These are phyloP conservation scores for Drosophila mimetica DNA, from an alignment of 2,888 invertebrate species.

Conservation along the genomic window DNA sequence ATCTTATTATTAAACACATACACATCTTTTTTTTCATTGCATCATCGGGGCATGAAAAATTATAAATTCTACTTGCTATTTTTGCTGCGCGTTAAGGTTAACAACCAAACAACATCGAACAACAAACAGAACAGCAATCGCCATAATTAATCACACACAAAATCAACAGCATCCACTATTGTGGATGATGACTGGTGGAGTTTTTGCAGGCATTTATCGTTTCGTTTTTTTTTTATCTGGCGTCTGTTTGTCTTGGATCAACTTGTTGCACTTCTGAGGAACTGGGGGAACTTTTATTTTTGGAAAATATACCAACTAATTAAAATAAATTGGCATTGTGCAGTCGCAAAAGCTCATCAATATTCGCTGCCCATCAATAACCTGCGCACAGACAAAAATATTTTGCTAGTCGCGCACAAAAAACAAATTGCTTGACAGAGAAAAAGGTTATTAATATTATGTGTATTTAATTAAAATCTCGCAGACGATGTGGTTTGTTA, in stretches of 20 bases:
- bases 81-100: conserved; percentile 67
- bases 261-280: conserved; percentile 43
- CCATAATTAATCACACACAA: conserved; percentile 55
- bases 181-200: conserved; percentile 49
- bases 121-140: conserved; percentile 45
- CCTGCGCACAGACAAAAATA: conserved; percentile 26
- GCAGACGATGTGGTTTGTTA: conserved; percentile 9
- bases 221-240: conserved; percentile 12
- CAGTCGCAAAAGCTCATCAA: conserved; percentile 60
- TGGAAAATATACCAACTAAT: conserved; percentile 68
- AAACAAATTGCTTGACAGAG: conserved; percentile 23
- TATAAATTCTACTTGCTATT: conserved; percentile 77
- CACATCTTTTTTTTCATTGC: conserved; percentile 55
- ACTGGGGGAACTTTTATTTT: conserved; percentile 47
- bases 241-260: conserved; percentile 36
- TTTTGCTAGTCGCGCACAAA: conserved; percentile 24
- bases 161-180: conserved; percentile 47
- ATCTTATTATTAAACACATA: conserved; percentile 27
- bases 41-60: conserved; percentile 70
- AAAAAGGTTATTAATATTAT: conserved; percentile 40
- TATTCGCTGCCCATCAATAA: conserved; percentile 42
- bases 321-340: conserved; percentile 62
- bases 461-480: conserved; percentile 40
- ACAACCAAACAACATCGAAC: conserved; percentile 60
- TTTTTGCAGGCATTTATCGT: conserved; percentile 33